These are phyloP conservation scores for Platynereis dumerilii DNA, from an alignment of 2,888 invertebrate species.

Conservation along the genomic window DNA sequence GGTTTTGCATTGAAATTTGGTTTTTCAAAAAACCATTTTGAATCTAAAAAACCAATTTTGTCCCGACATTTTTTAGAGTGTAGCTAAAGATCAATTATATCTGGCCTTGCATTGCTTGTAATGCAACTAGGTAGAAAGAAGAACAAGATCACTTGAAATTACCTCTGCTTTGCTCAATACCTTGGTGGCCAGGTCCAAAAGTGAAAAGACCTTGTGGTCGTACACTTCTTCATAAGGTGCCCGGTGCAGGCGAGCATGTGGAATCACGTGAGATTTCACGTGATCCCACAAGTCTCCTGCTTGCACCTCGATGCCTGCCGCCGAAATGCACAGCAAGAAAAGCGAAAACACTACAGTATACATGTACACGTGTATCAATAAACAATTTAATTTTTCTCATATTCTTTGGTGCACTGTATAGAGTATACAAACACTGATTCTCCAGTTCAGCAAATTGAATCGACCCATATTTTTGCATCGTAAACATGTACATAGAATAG, in stretches of 20 bases:
- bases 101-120: no score
- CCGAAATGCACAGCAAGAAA: not conserved
- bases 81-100: no score
- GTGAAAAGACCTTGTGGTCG: not conserved
- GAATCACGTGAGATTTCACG: not conserved
- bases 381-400: not conserved
- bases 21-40: no score
- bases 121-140: no score
- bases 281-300: not conserved
- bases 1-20: no score
- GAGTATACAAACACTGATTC: not conserved
- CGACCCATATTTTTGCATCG: no score
- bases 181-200: not conserved
- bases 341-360: not conserved
- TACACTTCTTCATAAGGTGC: not conserved
- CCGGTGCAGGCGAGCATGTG: not conserved
- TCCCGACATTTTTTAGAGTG: no score
- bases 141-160: not conserved
- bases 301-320: not conserved
- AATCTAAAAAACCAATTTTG: no score
- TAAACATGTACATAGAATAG: no score
- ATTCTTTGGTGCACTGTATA: not conserved
- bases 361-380: not conserved
- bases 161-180: not conserved
- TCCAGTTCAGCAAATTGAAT: not conserved